Evolutionary conservation across 1,140 invertebrate genomes (phyloP).

Genomic region (Conopomorpha cramerella): DNA sequence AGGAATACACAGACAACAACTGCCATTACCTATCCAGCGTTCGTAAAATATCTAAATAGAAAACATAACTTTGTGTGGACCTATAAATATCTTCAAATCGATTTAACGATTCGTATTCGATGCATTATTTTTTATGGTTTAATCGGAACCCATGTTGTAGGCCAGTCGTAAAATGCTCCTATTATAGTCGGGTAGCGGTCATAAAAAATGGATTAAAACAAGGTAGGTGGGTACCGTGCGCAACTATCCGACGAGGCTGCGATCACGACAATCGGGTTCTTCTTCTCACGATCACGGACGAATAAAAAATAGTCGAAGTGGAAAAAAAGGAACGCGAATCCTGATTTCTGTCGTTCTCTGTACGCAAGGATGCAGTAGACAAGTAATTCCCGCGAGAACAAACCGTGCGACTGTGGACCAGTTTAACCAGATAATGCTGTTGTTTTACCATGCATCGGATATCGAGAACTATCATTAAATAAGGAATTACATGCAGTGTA

Average conservation of each 20-base stretch:
- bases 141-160: too few species aligned
- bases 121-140: too few species aligned
- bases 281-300: conserved; percentile 32
- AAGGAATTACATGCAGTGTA: too few species aligned
- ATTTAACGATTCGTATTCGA: too few species aligned
- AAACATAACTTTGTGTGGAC: too few species aligned
- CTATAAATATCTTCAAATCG: too few species aligned
- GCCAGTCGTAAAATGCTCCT: too few species aligned
- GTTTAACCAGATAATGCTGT: neutral
- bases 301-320: conserved; percentile 22
- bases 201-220: conserved; percentile 11
- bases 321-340: conserved; percentile 35
- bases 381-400: conserved; percentile 13
- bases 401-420: conserved; percentile 21
- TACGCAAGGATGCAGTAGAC: conserved; percentile 13
- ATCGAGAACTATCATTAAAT: conserved; percentile 1
- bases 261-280: conserved; percentile 16
- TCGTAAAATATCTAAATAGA: too few species aligned
- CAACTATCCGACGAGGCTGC: conserved; percentile 7
- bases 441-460: neutral
- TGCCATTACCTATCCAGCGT: too few species aligned
- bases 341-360: too few species aligned
- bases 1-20: too few species aligned
- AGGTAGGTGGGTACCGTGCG: conserved; percentile 11
- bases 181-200: too few species aligned